Percentiles rank a stretch among this genome's conserved stretches.
These are phyloP conservation scores for Enteromius thamalakanensis DNA, from an alignment of 2,797 vertebrate genomes.

Conservation along the genomic window DNA sequence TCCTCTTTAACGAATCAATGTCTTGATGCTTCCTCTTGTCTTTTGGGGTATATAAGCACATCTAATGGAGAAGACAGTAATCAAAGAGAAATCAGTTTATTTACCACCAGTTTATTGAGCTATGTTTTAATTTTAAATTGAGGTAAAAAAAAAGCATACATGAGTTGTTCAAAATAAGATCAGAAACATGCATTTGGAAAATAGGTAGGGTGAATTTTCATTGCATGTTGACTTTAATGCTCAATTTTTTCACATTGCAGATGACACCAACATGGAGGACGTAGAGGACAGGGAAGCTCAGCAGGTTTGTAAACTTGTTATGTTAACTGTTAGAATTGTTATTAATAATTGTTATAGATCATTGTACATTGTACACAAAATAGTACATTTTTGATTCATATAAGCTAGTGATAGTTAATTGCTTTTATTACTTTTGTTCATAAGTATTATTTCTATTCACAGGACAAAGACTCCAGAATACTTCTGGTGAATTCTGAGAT, in stretches of 20 bases:
- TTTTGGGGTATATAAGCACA: background rate
- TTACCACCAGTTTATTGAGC: background rate
- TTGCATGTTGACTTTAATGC: background rate
- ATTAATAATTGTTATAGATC: background rate
- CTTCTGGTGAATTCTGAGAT: conserved; percentile 36
- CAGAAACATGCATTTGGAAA: background rate
- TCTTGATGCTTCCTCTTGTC: background rate
- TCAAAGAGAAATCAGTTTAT: background rate
- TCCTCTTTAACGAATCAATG: background rate
- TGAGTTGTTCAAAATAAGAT: background rate
- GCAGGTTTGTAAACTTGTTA: conserved; percentile 35
- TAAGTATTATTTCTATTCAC: conserved; percentile 12
- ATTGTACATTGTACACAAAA: background rate
- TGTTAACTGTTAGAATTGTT: background rate
- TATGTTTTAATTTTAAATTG: background rate
- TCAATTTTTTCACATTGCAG: conserved; percentile 56
- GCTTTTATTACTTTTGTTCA: background rate
- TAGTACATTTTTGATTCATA: background rate
- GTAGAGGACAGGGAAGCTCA: conserved; percentile 62
- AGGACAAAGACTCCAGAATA: conserved; percentile 28
- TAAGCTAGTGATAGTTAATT: background rate
- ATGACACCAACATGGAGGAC: conserved; percentile 67
- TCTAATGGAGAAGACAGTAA: background rate
- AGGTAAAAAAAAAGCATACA: background rate
- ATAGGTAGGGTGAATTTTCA: background rate